A percentile compares a stretch with the other conserved stretches of the same genome.
Conservation (phyloP, 2,113 vertebrate genomes). For the Pontoporia blainvillei region DNA sequence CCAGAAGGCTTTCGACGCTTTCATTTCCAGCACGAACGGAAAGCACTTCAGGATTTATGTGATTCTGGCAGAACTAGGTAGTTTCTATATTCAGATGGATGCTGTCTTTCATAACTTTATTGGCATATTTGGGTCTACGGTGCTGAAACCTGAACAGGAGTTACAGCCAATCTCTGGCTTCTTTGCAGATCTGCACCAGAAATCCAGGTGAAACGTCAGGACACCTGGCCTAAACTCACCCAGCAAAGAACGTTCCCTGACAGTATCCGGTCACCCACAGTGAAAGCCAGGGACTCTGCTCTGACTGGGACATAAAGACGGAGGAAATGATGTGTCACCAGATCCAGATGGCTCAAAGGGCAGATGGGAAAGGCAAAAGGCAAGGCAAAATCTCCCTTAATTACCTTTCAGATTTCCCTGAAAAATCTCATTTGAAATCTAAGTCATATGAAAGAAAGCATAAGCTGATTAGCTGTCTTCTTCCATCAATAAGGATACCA, state of each 20-base stretch:
- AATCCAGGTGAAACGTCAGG: neutral
- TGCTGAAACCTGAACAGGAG: neutral
- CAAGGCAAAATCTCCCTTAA: neutral
- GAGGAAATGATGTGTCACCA: neutral
- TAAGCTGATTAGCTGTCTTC: neutral
- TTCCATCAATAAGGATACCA: neutral
- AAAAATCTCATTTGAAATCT: neutral
- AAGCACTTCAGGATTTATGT: neutral
- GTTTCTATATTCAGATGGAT: neutral
- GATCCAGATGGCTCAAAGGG: neutral
- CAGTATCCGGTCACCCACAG: neutral
- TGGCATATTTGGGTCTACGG: neutral
- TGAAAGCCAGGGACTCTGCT: neutral
- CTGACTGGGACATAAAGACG: neutral
- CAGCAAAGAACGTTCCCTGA: neutral
- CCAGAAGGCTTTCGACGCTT: neutral
- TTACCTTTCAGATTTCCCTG: neutral
- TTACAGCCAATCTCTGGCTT: neutral
- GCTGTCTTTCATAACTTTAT: neutral
- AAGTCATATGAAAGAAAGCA: neutral
- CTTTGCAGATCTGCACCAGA: neutral
- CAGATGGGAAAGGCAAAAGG: neutral
- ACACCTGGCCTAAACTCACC: neutral
- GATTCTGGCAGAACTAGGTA: neutral
- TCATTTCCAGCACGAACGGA: neutral